Base-by-base conservation (phyloP, 2,113 vertebrate genomes). In the Lasiurus cinereus region DNA sequence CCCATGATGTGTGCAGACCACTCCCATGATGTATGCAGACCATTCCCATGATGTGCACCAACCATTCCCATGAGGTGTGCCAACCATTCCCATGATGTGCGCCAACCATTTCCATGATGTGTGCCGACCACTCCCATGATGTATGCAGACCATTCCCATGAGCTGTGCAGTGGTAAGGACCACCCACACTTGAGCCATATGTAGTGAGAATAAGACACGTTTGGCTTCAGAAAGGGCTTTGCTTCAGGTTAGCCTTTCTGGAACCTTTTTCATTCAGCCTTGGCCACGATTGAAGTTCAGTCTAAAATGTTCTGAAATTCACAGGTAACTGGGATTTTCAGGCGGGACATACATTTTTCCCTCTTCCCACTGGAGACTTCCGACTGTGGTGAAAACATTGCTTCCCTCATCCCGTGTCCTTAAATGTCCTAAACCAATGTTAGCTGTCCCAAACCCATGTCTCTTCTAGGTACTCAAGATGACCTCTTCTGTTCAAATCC, bases 301-400 rank as follows among this genome's bases (percentile, higher is more conserved):
- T 52, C 66, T 59, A 31, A 93, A 73, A 33, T 59, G 54, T 79
- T 87, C 27, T 84, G 70, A 89, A 94, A 91, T 91, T 62, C 91
- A 59, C 4, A 3, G 29, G 52, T 66, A 39, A 73, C 56, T 46
- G 21, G 54, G 24, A 70, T 72, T 88, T 59, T 69, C 31, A 0
- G 0, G 0, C 39, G 19, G 43, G 48, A 18, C 6, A 27, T 43
- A 7, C 18, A 33, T 66, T 76, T 69, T 62, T 10, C 8, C 52
- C 90, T 72, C n/a, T 76, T 77, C 24, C 74, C 46, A 10, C 11
- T 62, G 27, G 76, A 89, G 16, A 64, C 22, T 33, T 0, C 54
- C 36, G 12, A 14, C 70, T n/a, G 46, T 4, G 22, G 21, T 46
- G 4, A 83, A 93, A 90, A 59, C n/a, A 18, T 22, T 9, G 3